phyloP scores from a whole-genome alignment of 1,140 invertebrate genomes.

The Diabrotica undecimpunctata region DNA sequence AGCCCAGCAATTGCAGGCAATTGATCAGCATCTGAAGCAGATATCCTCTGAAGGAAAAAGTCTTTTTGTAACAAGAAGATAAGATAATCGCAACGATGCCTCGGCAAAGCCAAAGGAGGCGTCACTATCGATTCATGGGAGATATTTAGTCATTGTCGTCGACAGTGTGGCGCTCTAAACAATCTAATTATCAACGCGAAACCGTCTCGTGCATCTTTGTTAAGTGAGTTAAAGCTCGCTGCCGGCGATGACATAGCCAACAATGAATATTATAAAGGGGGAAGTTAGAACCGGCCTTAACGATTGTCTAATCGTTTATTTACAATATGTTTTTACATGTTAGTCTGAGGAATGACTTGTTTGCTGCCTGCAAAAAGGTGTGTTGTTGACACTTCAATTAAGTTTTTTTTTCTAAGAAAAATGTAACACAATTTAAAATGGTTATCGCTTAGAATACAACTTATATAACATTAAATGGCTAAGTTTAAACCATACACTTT shows the following conservation, averaged over 20 bases:
- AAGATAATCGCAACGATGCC: neutral
- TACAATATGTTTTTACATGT: constrained; percentile 4
- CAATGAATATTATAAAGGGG: no score
- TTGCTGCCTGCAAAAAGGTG: no score
- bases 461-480: no score
- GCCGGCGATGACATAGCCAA: neutral
- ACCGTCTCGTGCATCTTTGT: constrained; percentile 7
- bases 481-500: no score
- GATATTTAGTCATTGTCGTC: constrained; percentile 16
- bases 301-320: constrained; percentile 8
- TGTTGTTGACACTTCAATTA: no score
- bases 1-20: neutral
- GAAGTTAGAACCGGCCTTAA: neutral
- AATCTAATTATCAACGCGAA: constrained; percentile 17
- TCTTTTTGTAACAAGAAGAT: neutral
- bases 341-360: neutral
- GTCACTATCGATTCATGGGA: constrained; percentile 7
- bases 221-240: constrained; percentile 1
- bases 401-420: no score
- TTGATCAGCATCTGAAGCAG: neutral
- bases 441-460: no score
- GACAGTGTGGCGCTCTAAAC: constrained; percentile 9
- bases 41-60: neutral
- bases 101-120: neutral
- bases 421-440: no score